Conservation (phyloP, 37 sponge, comb jelly and placozoan genomes). For the Petrosia ficiformis region DNA sequence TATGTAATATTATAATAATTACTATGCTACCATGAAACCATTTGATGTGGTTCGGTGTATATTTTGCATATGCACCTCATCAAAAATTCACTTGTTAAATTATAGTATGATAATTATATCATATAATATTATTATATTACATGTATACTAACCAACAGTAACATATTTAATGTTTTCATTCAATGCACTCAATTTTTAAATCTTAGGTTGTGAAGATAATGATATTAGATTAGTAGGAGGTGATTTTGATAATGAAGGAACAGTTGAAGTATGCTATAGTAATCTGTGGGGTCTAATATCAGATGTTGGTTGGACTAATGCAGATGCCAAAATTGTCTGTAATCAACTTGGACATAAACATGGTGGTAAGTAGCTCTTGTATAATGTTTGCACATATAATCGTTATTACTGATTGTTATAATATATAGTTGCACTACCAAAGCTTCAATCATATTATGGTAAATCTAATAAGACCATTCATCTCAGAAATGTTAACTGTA, state of each 20-base stretch:
- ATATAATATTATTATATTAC: no score
- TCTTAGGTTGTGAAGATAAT: neutral
- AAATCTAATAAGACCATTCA: neutral
- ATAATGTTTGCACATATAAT: no score
- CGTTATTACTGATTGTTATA: neutral
- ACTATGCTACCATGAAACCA: no score
- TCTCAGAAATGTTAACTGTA: neutral
- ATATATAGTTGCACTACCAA: neutral
- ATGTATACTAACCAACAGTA: no score
- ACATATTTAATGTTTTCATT: no score
- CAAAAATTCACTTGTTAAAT: no score
- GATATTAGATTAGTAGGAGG: neutral
- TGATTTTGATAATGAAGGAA: neutral
- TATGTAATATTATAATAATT: no score
- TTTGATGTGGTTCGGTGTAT: no score
- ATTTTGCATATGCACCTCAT: no score
- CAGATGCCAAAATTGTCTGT: conserved; percentile 10
- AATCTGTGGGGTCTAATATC: conserved; percentile 4
- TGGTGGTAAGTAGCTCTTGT: neutral
- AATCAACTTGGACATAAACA: neutral
- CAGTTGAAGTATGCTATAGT: neutral
- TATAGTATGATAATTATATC: no score
- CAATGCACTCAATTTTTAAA: no score
- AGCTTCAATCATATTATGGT: neutral
- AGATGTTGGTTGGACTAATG: neutral